A percentile compares a stretch with the other conserved stretches of the same genome.
Evolutionary conservation across 2,113 vertebrate genomes (phyloP).

Genomic region (Campylorhamphus procurvoides): DNA sequence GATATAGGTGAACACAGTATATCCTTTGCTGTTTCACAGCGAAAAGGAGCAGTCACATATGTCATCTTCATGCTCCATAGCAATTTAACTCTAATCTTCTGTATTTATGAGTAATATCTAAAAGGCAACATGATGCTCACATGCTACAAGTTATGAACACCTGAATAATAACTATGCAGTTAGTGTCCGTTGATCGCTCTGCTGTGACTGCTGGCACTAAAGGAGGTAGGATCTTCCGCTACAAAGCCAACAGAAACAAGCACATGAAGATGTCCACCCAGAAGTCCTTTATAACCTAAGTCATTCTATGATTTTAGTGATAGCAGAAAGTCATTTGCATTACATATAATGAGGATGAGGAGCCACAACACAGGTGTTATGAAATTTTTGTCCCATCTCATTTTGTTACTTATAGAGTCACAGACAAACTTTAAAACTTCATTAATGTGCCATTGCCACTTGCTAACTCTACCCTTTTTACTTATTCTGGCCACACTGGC

Average conservation of each 20-base stretch:
- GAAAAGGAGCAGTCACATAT: background rate
- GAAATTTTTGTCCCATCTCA: background rate
- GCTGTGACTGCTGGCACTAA: background rate
- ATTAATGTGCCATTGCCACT: background rate
- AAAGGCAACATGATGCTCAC: background rate
- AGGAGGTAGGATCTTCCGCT: background rate
- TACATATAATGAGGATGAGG: background rate
- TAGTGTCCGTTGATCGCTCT: background rate
- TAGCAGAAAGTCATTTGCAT: background rate
- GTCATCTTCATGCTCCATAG: background rate
- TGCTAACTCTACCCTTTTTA: background rate
- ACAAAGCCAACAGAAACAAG: background rate
- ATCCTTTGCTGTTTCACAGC: background rate
- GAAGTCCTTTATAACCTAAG: background rate
- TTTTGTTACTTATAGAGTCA: background rate
- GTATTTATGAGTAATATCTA: background rate
- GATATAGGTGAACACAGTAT: fast-evolving
- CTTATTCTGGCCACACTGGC: background rate
- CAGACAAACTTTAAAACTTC: background rate
- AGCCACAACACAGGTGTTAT: background rate
- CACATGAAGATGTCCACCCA: background rate
- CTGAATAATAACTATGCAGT: background rate
- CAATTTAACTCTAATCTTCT: background rate
- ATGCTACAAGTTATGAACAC: background rate
- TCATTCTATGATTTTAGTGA: background rate